Base-by-base conservation (phyloP, 2,797 vertebrate species). In the Neostethus bicornis region DNA sequence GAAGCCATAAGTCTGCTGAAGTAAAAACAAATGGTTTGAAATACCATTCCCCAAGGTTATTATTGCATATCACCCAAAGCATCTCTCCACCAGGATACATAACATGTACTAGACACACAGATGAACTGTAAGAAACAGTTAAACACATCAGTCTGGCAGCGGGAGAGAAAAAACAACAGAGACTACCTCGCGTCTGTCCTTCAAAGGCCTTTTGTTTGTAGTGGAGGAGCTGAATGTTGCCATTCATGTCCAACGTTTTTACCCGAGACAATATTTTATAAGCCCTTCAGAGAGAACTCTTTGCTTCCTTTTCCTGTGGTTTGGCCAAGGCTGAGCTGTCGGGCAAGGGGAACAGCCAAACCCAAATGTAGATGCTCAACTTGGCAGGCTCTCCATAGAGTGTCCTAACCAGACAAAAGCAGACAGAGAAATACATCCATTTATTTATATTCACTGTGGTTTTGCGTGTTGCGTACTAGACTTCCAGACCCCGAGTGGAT, bases 301-400 rank as follows among this genome's bases (percentile, higher is more conserved):
- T 79, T 54, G 80, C 89, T 92, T 92, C 91, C 91, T 91, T 90
- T 92, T 92, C 91, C 92, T 92, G 90, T 89, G 91, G 91, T 90
- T 90, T 91, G 84, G 78, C 77, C 55, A 32, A 28, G 75, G 77
- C 77, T 49, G 58, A 79, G 83, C 86, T 79, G 85, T 84, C 77
- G 73, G 80, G 79, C 81, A 79, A 84, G 80, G 77, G 79, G 87
- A 88, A 83, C 88, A 85, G 90, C 91, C 92, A 92, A 92, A 91
- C 87, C 91, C 87, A 90, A 90, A 90, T 90, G 90, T 91, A 87
- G 90, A 91, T 86, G 84, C 90, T 88, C 85, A 85, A 70, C 81
- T 89, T 91, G 88, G 86, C 84, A 82, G 73, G 43, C 73, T 71
- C 79, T 70, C 69, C 63, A 75, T 56, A 37, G 84, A 85, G 87